Conservation (phyloP, 2,888 invertebrate genomes). For the Ferdinandea cuprea region DNA sequence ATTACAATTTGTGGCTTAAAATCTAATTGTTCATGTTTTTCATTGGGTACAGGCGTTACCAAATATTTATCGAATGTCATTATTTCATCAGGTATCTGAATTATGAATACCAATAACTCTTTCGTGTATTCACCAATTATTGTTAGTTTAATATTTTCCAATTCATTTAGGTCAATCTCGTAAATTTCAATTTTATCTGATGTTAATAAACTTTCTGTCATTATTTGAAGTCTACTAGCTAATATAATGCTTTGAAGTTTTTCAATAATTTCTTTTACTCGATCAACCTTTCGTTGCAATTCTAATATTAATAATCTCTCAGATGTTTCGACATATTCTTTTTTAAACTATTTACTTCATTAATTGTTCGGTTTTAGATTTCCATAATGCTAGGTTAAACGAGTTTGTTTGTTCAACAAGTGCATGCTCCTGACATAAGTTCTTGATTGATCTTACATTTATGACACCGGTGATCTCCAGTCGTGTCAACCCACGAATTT, state of each 20-base stretch:
- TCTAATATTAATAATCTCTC: conserved; percentile 2
- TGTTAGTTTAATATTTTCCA: conserved; percentile 9
- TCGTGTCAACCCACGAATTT: too few species aligned
- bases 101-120: conserved; percentile 10
- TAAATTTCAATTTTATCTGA: conserved; percentile 12
- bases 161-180: conserved; percentile 6
- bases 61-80: conserved; percentile 13
- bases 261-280: conserved; percentile 8
- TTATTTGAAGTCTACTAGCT: conserved; percentile 5
- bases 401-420: too few species aligned
- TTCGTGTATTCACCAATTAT: conserved; percentile 3
- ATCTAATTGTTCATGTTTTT: conserved; percentile 4
- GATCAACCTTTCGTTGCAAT: neutral
- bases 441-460: too few species aligned
- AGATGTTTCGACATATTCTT: too few species aligned
- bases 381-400: too few species aligned
- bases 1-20: conserved; percentile 12
- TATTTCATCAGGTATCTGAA: conserved; percentile 7
- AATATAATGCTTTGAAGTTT: conserved; percentile 17
- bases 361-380: too few species aligned
- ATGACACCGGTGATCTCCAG: too few species aligned
- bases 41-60: conserved; percentile 7
- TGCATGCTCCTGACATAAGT: too few species aligned
- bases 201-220: conserved; percentile 9
- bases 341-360: too few species aligned